phyloP scores from a whole-genome alignment of 1,140 invertebrate species.

The Zaprionus capensis region DNA sequence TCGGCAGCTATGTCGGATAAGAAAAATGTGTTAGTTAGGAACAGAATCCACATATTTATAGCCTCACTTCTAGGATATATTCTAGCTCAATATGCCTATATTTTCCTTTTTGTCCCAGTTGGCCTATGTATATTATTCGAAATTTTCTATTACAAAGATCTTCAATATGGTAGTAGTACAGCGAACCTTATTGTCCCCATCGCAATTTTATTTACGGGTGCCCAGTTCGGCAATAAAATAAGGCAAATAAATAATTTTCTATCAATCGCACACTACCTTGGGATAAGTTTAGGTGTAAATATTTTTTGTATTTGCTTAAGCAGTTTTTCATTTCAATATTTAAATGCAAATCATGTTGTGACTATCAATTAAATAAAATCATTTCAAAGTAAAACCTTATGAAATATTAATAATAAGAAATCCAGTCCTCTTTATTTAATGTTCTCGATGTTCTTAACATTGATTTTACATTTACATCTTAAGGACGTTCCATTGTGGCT shows the following conservation, averaged over 20 bases:
- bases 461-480: constrained; percentile 16
- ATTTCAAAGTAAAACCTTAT: not conserved
- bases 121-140: constrained; percentile 37
- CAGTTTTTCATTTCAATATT: constrained; percentile 16
- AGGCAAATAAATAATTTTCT: constrained; percentile 30
- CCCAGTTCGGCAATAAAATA: constrained; percentile 21
- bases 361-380: constrained; percentile 39
- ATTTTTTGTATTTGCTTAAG: constrained; percentile 41
- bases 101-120: constrained; percentile 22
- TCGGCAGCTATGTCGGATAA: not conserved
- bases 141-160: constrained; percentile 22
- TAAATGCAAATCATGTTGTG: constrained; percentile 24
- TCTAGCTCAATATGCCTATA: constrained; percentile 28
- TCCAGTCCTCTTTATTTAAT: constrained; percentile 32
- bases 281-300: constrained; percentile 33
- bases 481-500: constrained; percentile 40
- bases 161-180: constrained; percentile 7
- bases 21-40: constrained; percentile 19
- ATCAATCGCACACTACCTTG: constrained; percentile 33
- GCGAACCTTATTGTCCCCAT: constrained; percentile 24
- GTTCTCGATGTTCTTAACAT: constrained; percentile 19
- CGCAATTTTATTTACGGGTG: constrained; percentile 19
- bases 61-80: constrained; percentile 31
- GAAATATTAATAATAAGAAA: not conserved
- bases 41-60: constrained; percentile 30